A percentile compares a stretch with the other conserved stretches of the same genome.
These are phyloP conservation scores for Caenorhabditis virilis DNA, from an alignment of 2,888 invertebrate genomes.

Conservation along the genomic window DNA sequence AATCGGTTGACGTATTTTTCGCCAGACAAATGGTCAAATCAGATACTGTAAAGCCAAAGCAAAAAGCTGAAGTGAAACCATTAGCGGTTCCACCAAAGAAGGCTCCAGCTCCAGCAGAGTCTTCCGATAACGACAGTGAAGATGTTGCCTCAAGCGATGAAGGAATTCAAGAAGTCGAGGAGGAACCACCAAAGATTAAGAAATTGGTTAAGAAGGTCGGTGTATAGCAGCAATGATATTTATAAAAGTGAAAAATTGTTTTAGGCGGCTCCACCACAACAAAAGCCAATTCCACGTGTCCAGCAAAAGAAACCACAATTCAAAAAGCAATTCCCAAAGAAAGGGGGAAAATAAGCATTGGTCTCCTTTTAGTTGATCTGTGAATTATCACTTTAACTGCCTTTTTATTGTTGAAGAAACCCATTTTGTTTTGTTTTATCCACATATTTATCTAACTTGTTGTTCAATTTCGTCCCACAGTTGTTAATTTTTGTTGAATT, in stretches of 20 bases:
- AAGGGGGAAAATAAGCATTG: slow-evolving; percentile 17
- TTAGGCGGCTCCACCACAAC: not conserved
- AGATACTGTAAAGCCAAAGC: slow-evolving; percentile 24
- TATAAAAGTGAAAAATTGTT: too few species aligned
- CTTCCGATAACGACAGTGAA: slow-evolving; percentile 41
- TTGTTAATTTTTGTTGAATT: too few species aligned
- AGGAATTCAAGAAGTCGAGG: slow-evolving; percentile 50
- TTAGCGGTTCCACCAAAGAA: slow-evolving; percentile 10
- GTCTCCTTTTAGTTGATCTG: too few species aligned
- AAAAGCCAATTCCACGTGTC: slow-evolving; percentile 20
- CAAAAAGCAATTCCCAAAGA: slow-evolving; percentile 22
- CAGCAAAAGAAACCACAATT: slow-evolving; percentile 30
- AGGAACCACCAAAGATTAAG: slow-evolving; percentile 41
- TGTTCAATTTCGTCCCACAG: too few species aligned
- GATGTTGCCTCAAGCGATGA: slow-evolving; percentile 50
- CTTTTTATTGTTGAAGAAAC: too few species aligned
- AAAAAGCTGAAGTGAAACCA: slow-evolving; percentile 6
- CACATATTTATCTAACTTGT: too few species aligned
- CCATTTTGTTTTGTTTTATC: too few species aligned
- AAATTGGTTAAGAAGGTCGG: slow-evolving; percentile 38
- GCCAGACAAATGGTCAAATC: slow-evolving; percentile 13
- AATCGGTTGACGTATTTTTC: slow-evolving; percentile 42
- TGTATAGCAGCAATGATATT: too few species aligned
- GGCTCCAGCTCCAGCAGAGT: slow-evolving; percentile 11
- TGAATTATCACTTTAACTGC: too few species aligned